phyloP scores from a whole-genome alignment of 2,888 invertebrate species.

The Arrhopalites spinosus region DNA sequence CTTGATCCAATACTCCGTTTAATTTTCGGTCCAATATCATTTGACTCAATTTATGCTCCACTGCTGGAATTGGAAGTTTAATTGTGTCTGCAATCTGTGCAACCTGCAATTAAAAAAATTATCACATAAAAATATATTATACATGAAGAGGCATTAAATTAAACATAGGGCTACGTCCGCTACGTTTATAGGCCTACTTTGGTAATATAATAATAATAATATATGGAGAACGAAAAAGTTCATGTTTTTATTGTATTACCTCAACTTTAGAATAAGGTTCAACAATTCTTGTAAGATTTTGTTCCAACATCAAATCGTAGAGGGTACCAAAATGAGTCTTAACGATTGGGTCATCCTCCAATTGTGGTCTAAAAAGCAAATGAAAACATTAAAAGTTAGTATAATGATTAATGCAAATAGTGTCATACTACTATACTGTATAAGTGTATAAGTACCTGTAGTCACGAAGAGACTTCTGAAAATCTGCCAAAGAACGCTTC shows the following conservation, averaged over 20 bases:
- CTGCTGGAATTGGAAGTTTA: constrained; percentile 84
- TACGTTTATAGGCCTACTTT: no score
- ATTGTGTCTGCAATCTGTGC: constrained; percentile 90
- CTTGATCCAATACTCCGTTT: constrained; percentile 96
- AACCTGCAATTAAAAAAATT: constrained; percentile 53
- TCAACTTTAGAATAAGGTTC: constrained; percentile 98
- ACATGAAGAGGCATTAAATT: neutral
- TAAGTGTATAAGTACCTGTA: no score
- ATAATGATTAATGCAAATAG: no score
- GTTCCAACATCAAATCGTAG: constrained; percentile 98
- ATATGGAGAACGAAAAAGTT: neutral
- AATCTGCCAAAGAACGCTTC: constrained; percentile 94
- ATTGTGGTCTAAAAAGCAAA: no score
- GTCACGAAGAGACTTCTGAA: constrained; percentile 82
- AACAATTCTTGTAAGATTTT: constrained; percentile 97
- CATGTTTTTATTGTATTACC: constrained; percentile 58
- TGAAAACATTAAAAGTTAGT: no score
- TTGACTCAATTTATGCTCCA: constrained; percentile 98
- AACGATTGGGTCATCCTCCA: constrained; percentile 89
- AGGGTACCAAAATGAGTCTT: constrained; percentile 94
- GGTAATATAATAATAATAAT: no score
- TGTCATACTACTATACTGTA: no score
- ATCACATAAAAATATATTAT: neutral
- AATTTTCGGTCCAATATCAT: constrained; percentile 99
- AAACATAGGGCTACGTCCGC: no score